Evolutionary conservation across 2,113 vertebrate species (phyloP).

Genomic region (Laticauda laticaudata): DNA sequence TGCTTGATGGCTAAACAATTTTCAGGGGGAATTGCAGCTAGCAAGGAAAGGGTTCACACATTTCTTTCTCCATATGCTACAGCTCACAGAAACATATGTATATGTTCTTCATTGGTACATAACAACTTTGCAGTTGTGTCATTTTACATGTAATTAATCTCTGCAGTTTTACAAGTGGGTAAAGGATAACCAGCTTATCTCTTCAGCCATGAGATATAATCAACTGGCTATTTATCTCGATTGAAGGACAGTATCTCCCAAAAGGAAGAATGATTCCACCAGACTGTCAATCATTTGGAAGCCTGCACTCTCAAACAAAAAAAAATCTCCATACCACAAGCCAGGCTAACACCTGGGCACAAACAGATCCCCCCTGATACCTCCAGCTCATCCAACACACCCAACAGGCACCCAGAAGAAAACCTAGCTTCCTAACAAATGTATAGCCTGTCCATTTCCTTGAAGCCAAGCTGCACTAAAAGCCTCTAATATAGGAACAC

Average conservation of each 20-base stretch:
- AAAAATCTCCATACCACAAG: too few relatives aligned
- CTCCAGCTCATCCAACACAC: too few relatives aligned
- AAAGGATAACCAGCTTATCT: neutral
- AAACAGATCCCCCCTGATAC: too few relatives aligned
- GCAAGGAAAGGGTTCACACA: neutral
- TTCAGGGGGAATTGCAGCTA: neutral
- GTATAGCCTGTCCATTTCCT: too few relatives aligned
- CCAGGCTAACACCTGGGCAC: too few relatives aligned
- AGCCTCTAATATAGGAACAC: too few relatives aligned
- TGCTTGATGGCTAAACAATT: neutral
- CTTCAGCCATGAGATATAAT: constrained; percentile 2
- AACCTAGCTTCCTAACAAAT: too few relatives aligned
- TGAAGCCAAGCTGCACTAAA: too few relatives aligned
- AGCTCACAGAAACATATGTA: neutral
- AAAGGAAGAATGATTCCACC: neutral
- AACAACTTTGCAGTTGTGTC: neutral
- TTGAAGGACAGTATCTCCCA: neutral
- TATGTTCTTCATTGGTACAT: neutral
- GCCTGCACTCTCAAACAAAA: too few relatives aligned
- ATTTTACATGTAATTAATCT: neutral
- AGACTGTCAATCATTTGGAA: too few relatives aligned
- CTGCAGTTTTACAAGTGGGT: neutral
- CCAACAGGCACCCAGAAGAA: too few relatives aligned
- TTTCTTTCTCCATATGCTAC: neutral
- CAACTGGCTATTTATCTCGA: neutral